phyloP scores from a whole-genome alignment of 2,888 invertebrate genomes.

The Stenodema calcarata region DNA sequence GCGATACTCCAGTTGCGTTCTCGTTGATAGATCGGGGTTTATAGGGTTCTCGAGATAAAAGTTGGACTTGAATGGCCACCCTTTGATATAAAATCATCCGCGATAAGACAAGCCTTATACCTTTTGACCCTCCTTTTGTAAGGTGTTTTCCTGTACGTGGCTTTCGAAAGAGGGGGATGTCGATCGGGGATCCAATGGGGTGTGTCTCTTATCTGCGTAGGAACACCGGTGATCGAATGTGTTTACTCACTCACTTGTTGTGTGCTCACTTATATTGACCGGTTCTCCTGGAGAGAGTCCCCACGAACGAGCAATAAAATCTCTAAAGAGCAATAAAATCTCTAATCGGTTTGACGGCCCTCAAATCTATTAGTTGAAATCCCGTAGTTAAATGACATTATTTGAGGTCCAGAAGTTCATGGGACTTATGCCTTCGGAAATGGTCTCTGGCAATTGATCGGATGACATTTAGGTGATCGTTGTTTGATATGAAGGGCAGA shows the following conservation, averaged over 20 bases:
- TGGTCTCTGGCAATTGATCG: no score
- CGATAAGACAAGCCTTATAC: neutral
- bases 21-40: no score
- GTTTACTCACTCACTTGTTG: neutral
- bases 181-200: neutral
- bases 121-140: slow-evolving; percentile 1
- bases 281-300: no score
- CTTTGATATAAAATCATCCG: neutral
- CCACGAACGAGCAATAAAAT: neutral
- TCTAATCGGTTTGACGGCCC: neutral
- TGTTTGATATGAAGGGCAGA: no score
- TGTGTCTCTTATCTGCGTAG: neutral
- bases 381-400: no score
- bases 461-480: no score
- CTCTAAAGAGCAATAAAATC: neutral
- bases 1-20: no score
- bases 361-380: no score
- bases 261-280: neutral
- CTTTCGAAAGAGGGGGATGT: neutral
- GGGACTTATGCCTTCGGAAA: no score
- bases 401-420: no score
- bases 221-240: neutral
- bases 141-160: neutral
- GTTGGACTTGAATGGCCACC: neutral
- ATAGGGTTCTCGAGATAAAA: neutral